These are phyloP conservation scores for Pogonognathellus flavescens DNA, from an alignment of 1,140 invertebrate species.

Conservation along the genomic window DNA sequence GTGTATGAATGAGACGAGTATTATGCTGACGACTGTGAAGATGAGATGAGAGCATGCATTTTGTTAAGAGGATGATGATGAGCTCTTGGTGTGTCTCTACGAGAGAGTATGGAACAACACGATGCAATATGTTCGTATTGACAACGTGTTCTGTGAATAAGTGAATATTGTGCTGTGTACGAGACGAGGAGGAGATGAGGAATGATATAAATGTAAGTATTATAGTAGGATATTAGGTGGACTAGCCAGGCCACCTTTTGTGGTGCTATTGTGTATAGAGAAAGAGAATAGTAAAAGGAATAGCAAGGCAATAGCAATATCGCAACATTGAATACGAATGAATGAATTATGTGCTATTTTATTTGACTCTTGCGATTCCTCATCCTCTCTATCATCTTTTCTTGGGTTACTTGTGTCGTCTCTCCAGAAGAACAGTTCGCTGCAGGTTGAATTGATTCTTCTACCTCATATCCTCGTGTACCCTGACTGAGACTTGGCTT, in stretches of 20 bases:
- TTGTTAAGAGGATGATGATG: slow-evolving; percentile 38
- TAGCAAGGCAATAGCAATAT: slow-evolving; percentile 7
- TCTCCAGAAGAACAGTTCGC: neutral
- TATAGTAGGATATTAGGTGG: no score
- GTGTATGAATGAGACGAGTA: neutral
- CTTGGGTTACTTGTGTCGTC: neutral
- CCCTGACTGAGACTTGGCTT: no score
- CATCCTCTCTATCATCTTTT: slow-evolving; percentile 29
- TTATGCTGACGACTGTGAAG: slow-evolving; percentile 1
- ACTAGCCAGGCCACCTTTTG: neutral
- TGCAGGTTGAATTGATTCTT: slow-evolving; percentile 37
- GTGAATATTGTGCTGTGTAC: no score
- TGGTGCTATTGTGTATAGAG: neutral
- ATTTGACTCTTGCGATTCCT: slow-evolving; percentile 44
- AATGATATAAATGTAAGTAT: no score
- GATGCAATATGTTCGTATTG: neutral
- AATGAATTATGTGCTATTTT: slow-evolving; percentile 48
- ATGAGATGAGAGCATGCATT: neutral
- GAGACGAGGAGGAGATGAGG: no score
- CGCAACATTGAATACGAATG: slow-evolving; percentile 34
- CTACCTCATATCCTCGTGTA: neutral
- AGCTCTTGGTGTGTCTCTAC: neutral
- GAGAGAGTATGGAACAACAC: neutral
- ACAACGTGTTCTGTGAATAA: no score
- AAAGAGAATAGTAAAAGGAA: neutral